Conservation (phyloP, 1,140 invertebrate species). For the Araneus ventricosus region DNA sequence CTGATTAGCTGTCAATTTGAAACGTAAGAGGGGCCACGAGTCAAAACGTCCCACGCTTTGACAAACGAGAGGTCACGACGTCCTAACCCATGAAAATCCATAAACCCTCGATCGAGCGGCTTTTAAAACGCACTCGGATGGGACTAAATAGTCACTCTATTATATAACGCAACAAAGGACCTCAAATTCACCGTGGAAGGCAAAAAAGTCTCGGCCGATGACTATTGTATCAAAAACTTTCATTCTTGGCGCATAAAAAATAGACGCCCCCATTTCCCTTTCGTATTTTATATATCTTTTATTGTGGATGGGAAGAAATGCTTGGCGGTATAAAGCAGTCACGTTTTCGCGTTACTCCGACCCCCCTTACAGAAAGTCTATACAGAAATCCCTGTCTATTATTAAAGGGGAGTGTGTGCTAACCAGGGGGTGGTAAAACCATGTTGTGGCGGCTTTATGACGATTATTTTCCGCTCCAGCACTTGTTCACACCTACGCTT, state of each 20-base stretch:
- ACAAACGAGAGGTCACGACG: constrained; percentile 39
- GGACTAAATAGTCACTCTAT: constrained; percentile 32
- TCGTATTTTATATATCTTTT: background rate
- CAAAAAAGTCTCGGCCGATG: background rate
- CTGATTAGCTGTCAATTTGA: constrained; percentile 32
- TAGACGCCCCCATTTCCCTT: constrained; percentile 10
- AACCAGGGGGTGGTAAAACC: background rate
- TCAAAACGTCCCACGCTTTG: constrained; percentile 37
- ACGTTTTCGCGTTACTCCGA: background rate
- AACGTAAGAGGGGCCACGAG: background rate
- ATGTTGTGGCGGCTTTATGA: constrained; percentile 36
- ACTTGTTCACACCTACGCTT: constrained; percentile 3
- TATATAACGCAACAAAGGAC: background rate
- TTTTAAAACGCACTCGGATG: background rate
- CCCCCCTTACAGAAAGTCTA: background rate
- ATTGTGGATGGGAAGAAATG: background rate
- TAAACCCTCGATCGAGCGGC: constrained; percentile 17
- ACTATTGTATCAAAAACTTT: constrained; percentile 44
- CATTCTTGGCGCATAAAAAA: background rate
- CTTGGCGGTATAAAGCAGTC: background rate
- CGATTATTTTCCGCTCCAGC: constrained; percentile 28
- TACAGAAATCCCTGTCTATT: constrained; percentile 7
- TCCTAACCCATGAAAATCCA: constrained; percentile 13
- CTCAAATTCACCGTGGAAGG: background rate
- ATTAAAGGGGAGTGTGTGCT: background rate